Percentiles rank a stretch among this genome's conserved stretches.
These are phyloP conservation scores for Percopsis transmontana DNA, from an alignment of 2,113 vertebrate species.

Conservation along the genomic window DNA sequence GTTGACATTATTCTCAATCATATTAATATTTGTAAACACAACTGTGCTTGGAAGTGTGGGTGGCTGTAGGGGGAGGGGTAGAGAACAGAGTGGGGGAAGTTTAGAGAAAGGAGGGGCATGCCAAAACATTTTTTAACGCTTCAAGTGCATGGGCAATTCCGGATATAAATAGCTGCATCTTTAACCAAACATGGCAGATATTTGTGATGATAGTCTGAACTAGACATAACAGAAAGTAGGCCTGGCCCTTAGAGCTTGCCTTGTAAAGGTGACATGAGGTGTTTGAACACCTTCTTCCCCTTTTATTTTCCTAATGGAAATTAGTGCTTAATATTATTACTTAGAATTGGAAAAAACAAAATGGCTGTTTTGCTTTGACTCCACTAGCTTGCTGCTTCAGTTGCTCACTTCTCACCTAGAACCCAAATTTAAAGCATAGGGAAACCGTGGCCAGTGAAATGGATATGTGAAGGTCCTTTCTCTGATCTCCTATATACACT, in stretches of 20 bases:
- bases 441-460: no score
- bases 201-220: neutral
- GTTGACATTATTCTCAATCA: no score
- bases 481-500: no score
- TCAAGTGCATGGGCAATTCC: no score
- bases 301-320: conserved; percentile 57
- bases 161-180: no score
- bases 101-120: no score
- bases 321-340: conserved; percentile 40
- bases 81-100: no score
- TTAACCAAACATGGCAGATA: neutral
- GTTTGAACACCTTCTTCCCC: neutral
- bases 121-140: no score
- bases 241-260: conserved; percentile 9
- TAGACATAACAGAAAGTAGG: conserved; percentile 13
- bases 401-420: conserved; percentile 2
- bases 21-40: no score
- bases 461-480: no score
- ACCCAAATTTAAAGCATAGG: neutral
- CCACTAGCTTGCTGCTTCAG: neutral
- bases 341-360: neutral
- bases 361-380: conserved; percentile 4
- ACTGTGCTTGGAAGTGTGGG: no score
- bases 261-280: conserved; percentile 21
- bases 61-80: no score